phyloP scores from a whole-genome alignment of 1,140 invertebrate genomes.

The Drosophila gunungcola region DNA sequence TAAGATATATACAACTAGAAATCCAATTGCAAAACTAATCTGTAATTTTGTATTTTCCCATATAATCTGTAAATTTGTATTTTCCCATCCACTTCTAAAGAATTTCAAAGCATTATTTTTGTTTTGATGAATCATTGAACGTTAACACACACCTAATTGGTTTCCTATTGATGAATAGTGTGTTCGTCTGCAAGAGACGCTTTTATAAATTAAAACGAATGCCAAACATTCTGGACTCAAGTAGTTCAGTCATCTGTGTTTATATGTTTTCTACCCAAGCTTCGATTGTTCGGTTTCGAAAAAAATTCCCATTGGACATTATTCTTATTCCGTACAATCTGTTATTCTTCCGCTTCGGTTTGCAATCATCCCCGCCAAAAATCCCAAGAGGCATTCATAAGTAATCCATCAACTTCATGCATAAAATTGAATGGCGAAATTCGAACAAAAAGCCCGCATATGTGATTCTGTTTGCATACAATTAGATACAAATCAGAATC shows the following conservation, averaged over 20 bases:
- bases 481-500: slow-evolving; percentile 82
- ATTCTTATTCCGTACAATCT: slow-evolving; percentile 42
- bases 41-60: neutral
- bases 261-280: neutral
- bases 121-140: neutral
- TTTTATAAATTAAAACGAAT: neutral
- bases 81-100: slow-evolving; percentile 2
- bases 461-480: slow-evolving; percentile 76
- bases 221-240: neutral
- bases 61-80: neutral
- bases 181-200: neutral
- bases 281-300: neutral
- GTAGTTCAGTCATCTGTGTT: slow-evolving; percentile 2
- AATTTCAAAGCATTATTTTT: slow-evolving; percentile 9
- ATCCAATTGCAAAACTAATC: too few relatives aligned
- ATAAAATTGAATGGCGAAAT: slow-evolving; percentile 72
- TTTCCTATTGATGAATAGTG: neutral
- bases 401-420: slow-evolving; percentile 80
- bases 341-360: slow-evolving; percentile 35
- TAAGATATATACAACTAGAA: too few relatives aligned
- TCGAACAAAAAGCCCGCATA: slow-evolving; percentile 74
- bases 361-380: slow-evolving; percentile 5
- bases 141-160: slow-evolving; percentile 3
- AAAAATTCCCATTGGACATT: slow-evolving; percentile 46
- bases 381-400: slow-evolving; percentile 51